Evolutionary conservation across 1,140 invertebrate species (phyloP).

Genomic region (Leptopilina clavipes): DNA sequence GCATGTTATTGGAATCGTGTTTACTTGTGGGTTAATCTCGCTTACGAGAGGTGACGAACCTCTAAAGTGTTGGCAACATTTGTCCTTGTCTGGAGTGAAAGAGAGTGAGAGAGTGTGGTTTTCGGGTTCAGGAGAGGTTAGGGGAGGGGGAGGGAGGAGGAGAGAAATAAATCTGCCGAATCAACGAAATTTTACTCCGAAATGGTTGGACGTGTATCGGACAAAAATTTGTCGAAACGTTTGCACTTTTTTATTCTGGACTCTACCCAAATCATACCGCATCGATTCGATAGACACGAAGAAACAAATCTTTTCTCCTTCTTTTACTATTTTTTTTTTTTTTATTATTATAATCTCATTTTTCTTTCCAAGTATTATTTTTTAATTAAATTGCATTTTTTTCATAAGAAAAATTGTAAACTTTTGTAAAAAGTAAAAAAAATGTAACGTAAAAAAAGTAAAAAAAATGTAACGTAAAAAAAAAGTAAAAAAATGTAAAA

Average conservation of each 20-base stretch:
- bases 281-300: neutral
- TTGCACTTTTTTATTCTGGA: slow-evolving; percentile 26
- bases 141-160: neutral
- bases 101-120: neutral
- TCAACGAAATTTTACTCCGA: slow-evolving; percentile 39
- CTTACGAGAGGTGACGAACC: slow-evolving; percentile 39
- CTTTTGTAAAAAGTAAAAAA: too few species aligned
- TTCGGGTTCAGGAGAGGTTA: too few species aligned
- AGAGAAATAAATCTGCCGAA: slow-evolving; percentile 41
- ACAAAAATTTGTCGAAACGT: slow-evolving; percentile 23
- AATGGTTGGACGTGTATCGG: slow-evolving; percentile 29
- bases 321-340: neutral
- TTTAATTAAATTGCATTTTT: too few species aligned
- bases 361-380: neutral
- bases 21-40: slow-evolving; percentile 65
- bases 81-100: slow-evolving; percentile 9
- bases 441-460: too few species aligned
- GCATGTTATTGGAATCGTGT: slow-evolving; percentile 69
- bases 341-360: neutral
- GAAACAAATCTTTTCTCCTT: slow-evolving; percentile 1
- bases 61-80: slow-evolving; percentile 15
- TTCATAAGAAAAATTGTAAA: too few species aligned
- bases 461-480: too few species aligned
- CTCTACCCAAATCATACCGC: slow-evolving; percentile 18
- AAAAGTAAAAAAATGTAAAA: too few species aligned